Conservation (phyloP, 2,113 vertebrate species). For the Archilochus colubris region DNA sequence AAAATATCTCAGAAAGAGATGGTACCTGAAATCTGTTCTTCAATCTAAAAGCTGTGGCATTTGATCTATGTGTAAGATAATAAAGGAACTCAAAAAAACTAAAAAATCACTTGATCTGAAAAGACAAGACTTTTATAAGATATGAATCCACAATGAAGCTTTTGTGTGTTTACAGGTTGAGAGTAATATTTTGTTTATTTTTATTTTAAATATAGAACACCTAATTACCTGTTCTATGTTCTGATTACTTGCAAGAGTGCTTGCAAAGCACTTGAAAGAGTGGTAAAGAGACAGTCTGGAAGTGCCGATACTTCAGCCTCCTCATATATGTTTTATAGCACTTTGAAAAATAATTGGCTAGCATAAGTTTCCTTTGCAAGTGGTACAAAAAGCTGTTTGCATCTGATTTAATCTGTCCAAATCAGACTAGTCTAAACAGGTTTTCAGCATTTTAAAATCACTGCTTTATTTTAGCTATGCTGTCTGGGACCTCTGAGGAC, state of each 20-base stretch:
- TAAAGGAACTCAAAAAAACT: background rate
- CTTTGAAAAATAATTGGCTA: background rate
- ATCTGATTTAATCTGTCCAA: background rate
- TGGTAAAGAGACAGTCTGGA: background rate
- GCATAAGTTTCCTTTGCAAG: background rate
- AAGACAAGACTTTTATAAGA: background rate
- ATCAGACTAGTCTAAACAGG: background rate
- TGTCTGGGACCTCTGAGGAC: background rate
- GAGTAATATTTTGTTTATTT: background rate
- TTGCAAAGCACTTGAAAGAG: background rate
- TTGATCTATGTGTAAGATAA: background rate
- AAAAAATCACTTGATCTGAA: background rate
- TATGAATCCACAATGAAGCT: background rate
- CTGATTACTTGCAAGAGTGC: background rate
- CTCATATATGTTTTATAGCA: background rate
- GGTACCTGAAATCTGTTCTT: background rate
- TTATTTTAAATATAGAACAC: background rate
- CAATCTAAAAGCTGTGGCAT: background rate
- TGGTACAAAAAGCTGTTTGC: background rate
- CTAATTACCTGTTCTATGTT: background rate
- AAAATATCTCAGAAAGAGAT: background rate
- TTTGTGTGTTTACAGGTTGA: background rate
- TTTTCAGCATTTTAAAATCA: constrained; percentile 1
- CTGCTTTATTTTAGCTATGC: background rate
- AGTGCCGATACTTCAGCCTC: background rate